Evolutionary conservation across 2,113 vertebrate species (phyloP), one percentile per base, ranked within the genome.

Genomic region (Trogon melanurus): DNA sequence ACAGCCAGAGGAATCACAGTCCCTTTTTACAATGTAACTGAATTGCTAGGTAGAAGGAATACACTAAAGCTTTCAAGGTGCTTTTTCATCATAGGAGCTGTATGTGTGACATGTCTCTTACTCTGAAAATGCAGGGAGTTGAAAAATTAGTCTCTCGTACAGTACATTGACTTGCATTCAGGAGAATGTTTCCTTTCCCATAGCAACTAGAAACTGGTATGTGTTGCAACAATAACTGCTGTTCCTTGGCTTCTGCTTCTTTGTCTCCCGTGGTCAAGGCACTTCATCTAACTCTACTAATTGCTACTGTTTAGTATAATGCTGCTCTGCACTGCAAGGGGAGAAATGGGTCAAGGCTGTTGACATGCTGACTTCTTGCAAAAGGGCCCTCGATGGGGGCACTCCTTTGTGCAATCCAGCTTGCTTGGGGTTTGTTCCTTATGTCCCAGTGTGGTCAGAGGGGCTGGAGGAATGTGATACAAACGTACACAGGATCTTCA

Each of bases 11-110:
- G 29, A 82, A 65, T 44, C 7, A 5, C 29, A 41, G 20, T 16
- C 4, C 11, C 44, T 85, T 72, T 89, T 91, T 56, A 26, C 29
- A n/a, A 6, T 13, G 20, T 56, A 54, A 50, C 23, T 12, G 21
- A 76, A 9, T 71, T 73, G 32, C 50, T 80, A 62, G 44, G 26
- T 47, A 44, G 17, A 83, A 73, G 36, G 36, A 54, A 32, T 14
- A 30, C 2, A 5, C 2, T 15, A 9, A 79, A 58, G 8, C 4
- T 65, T 80, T 82, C 0, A 0, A 50, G 34, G 10, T 76, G 22
- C 18, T n/a, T 69, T 88, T 76, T 78, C 23, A 23, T 65, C 14
- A 13, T 13, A 38, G 76, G 47, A 80, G 29, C 26, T 61, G 56
- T 48, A 23, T 4, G 1, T 3, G 2, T 17, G 57, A 71, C 25